Evolutionary conservation across 1,140 invertebrate species (phyloP).

Genomic region (Drosophila punjabiensis): DNA sequence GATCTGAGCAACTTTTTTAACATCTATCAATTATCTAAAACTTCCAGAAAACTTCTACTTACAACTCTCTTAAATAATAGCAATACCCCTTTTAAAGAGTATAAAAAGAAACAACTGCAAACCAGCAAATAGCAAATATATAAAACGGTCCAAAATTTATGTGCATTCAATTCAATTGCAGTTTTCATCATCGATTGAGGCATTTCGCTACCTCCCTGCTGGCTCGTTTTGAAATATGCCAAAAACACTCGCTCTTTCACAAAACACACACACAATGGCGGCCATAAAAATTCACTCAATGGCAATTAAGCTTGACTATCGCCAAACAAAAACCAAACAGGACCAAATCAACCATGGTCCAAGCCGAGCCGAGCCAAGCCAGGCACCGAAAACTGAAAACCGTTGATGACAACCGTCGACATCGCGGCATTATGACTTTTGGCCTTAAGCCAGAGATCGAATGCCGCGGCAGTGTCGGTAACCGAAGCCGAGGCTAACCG

Average conservation of each 20-base stretch:
- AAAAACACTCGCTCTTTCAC: slow-evolving; percentile 53
- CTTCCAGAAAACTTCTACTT: too few relatives aligned
- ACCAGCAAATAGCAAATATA: slow-evolving; percentile 9
- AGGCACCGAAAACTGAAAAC: slow-evolving; percentile 11
- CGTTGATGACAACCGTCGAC: slow-evolving; percentile 64
- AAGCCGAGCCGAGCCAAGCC: slow-evolving; percentile 16
- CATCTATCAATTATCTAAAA: too few relatives aligned
- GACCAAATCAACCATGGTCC: slow-evolving; percentile 39
- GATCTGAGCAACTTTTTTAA: too few relatives aligned
- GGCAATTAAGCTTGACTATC: slow-evolving; percentile 71
- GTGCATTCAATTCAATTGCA: slow-evolving; percentile 74
- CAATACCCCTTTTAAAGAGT: neutral
- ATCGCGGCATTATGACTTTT: slow-evolving; percentile 70
- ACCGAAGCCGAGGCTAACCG: slow-evolving; percentile 54
- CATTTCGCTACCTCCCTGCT: slow-evolving; percentile 29
- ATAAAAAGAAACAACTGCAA: slow-evolving; percentile 10
- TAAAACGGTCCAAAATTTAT: slow-evolving; percentile 56
- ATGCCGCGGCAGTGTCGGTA: slow-evolving; percentile 17
- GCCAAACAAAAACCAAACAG: slow-evolving; percentile 38
- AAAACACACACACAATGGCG: slow-evolving; percentile 39
- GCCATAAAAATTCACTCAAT: slow-evolving; percentile 77
- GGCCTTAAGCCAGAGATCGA: slow-evolving; percentile 62
- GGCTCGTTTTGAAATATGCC: slow-evolving; percentile 64
- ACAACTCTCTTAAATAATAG: too few relatives aligned
- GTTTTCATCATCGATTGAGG: slow-evolving; percentile 53